phyloP scores from a whole-genome alignment of 1,140 invertebrate species.

The Alviniconcha marisindica region DNA sequence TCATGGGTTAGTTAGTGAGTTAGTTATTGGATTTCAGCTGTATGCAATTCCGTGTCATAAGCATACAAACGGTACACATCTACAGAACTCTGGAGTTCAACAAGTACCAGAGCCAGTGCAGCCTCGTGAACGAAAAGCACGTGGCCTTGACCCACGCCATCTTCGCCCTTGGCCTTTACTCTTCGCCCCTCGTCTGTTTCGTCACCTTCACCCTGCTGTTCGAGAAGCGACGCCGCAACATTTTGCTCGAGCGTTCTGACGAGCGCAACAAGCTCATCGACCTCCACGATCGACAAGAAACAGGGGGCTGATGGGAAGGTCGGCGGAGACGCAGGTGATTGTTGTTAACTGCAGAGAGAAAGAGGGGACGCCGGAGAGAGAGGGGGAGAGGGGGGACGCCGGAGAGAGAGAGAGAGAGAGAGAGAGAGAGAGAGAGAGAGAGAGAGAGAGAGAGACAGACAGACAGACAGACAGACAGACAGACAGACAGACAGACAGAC shows the following conservation, averaged over 20 bases:
- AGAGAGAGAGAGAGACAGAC: neutral
- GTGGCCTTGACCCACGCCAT: neutral
- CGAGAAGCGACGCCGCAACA: neutral
- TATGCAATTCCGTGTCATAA: no score
- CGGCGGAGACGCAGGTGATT: neutral
- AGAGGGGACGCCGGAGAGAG: neutral
- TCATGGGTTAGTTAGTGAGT: no score
- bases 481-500: no score
- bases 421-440: conserved; percentile 17
- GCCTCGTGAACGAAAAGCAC: neutral
- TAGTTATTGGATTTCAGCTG: no score
- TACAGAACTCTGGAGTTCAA: neutral
- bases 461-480: neutral
- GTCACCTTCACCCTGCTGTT: neutral
- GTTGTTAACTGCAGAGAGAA: neutral
- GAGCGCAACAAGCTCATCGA: conserved; percentile 1
- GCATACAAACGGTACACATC: no score
- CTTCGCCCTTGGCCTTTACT: neutral
- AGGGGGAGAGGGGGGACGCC: neutral
- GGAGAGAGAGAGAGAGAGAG: conserved; percentile 11
- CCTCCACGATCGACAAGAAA: neutral
- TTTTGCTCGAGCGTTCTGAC: neutral
- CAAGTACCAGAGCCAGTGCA: conserved; percentile 23
- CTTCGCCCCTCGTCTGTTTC: neutral
- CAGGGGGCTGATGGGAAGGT: neutral